These are phyloP conservation scores for Damaliscus lunatus DNA, from an alignment of 2,113 vertebrate species.

Conservation along the genomic window DNA sequence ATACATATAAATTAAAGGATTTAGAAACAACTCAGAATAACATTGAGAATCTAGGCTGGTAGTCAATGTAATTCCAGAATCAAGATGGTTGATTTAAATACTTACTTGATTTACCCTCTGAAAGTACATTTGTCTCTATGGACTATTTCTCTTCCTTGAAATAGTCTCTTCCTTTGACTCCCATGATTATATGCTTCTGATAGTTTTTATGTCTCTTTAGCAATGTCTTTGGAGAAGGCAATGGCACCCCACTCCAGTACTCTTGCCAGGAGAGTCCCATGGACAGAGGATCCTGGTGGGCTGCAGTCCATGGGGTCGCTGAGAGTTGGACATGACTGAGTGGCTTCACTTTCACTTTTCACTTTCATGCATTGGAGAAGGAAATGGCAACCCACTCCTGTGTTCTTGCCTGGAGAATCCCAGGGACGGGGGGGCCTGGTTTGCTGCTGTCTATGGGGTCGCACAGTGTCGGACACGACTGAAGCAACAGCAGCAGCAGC, in stretches of 20 bases:
- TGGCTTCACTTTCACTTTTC: too few relatives aligned
- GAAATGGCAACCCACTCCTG: too few relatives aligned
- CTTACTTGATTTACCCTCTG: constrained; percentile 7
- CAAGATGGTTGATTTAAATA: neutral
- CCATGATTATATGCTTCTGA: neutral
- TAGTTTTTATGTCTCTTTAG: neutral
- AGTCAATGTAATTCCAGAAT: constrained; percentile 43
- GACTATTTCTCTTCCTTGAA: neutral
- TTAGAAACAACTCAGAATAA: constrained; percentile 62
- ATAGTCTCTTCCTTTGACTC: neutral
- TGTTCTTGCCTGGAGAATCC: too few relatives aligned
- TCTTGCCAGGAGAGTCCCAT: too few relatives aligned
- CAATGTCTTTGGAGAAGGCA: neutral
- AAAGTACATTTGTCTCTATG: neutral
- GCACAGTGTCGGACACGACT: fast-evolving
- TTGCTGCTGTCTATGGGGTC: too few relatives aligned
- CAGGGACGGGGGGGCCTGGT: too few relatives aligned
- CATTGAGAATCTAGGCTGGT: constrained; percentile 27
- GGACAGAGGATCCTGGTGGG: too few relatives aligned
- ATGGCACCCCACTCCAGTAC: too few relatives aligned
- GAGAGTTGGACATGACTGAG: too few relatives aligned
- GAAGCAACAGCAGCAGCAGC: too few relatives aligned
- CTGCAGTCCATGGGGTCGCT: too few relatives aligned
- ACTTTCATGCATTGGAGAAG: too few relatives aligned
- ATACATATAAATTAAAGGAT: constrained; percentile 65